Percentiles rank a stretch among this genome's conserved stretches.
Conservation (phyloP, 2,113 vertebrate genomes). For the cattle (Bos taurus) region DNA sequence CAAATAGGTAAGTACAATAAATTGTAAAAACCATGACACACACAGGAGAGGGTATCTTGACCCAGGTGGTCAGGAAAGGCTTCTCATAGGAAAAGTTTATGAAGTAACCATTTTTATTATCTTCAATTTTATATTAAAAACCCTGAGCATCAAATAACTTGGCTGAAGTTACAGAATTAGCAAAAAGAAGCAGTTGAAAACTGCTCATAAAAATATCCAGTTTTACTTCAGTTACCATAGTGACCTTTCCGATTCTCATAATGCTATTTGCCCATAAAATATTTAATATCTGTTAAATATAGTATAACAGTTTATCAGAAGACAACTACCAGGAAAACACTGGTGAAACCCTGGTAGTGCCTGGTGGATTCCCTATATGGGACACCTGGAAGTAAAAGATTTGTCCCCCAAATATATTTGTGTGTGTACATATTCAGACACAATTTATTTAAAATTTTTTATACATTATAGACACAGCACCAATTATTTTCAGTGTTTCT, state of each 20-base stretch:
- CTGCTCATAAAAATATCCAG: slow-evolving; percentile 1
- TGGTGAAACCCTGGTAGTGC: neutral
- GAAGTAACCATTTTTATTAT: slow-evolving; percentile 17
- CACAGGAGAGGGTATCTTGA: neutral
- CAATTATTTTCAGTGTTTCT: neutral
- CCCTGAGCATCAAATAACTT: neutral
- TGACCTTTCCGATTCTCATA: neutral
- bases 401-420: neutral
- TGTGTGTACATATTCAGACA: neutral
- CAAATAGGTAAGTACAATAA: neutral
- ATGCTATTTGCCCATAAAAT: neutral
- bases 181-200: neutral
- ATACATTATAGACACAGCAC: neutral
- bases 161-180: neutral
- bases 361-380: neutral
- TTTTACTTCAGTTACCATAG: slow-evolving; percentile 1
- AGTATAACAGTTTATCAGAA: neutral
- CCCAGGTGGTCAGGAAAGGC: neutral
- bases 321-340: neutral
- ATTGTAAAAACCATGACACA: neutral
- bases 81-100: slow-evolving; percentile 1
- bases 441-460: neutral
- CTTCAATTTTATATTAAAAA: neutral
- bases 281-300: neutral
- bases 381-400: neutral